Evolutionary conservation across 2,113 vertebrate species (phyloP), one percentile per base, ranked within the genome.

Genomic region (Brachypodius melanocephalos): DNA sequence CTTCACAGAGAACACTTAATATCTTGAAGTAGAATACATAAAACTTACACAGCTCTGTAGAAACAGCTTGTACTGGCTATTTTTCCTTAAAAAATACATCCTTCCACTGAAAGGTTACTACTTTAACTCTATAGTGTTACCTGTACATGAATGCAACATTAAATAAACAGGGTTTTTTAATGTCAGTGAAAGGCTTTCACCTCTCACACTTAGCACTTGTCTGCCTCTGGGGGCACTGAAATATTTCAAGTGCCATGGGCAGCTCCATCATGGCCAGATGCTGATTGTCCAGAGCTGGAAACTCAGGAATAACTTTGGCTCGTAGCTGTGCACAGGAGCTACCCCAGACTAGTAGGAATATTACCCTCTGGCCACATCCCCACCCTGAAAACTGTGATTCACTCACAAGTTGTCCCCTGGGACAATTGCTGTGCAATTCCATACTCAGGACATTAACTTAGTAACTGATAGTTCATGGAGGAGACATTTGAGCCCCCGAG

Each of bases 401-500:
- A 62, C 46, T 12, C 72, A n/a, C n/a, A 76, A 20, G 55, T 6
- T 58, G 20, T 57, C 42, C 42, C 73, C 38, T 62, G 55, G 19
- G 32, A 54, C 31, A 49, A 17, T 0, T 42, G 25, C n/a, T 7
- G 1, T 38, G 18, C 51, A 71, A 25, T 31, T 67, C 48, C 49
- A 22, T 25, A 20, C 14, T 38, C 6, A 14, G 26, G 34, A 54
- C 29, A 73, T 25, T 31, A 69, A 36, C 19, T 68, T 38, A 34
- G 17, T 14, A 66, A 38, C 34, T 22, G 48, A 38, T 9, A 54
- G 18, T 34, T 83, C 34, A 62, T 5, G 14, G 29, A 57, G 31
- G 16, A 88, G 36, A 49, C 0, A 2, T 48, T 7, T 0, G 2
- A 78, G 36, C 14, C 17, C 19, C 45, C 8, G 4, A 7, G n/a